Evolutionary conservation across 2,888 invertebrate genomes (phyloP).

Genomic region (Sisyra nigra): DNA sequence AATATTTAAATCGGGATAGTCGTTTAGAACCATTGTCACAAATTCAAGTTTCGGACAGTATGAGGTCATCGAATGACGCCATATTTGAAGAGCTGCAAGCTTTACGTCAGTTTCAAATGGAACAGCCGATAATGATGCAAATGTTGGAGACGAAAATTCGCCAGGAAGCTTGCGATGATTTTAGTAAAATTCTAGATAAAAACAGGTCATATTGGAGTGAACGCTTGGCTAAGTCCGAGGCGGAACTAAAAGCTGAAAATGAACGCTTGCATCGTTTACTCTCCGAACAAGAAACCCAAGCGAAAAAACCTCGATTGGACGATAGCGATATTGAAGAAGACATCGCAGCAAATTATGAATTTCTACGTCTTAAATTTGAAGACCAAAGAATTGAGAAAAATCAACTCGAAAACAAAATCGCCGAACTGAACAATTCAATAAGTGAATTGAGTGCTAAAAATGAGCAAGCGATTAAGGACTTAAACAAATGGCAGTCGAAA

Average conservation of each 20-base stretch:
- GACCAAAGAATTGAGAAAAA: neutral
- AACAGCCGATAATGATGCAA: neutral
- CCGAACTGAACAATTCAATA: neutral
- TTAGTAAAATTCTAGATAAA: neutral
- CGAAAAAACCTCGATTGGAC: neutral
- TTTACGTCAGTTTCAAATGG: neutral
- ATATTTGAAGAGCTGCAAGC: neutral
- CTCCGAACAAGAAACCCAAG: neutral
- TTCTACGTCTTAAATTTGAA: neutral
- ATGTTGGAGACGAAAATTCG: neutral
- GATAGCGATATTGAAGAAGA: constrained; percentile 3
- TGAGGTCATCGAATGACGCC: neutral
- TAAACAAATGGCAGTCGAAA: neutral
- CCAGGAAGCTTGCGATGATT: constrained; percentile 1
- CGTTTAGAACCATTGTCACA: neutral
- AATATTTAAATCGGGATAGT: neutral
- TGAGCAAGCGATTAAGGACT: neutral
- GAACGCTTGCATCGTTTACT: neutral
- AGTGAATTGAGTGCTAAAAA: neutral
- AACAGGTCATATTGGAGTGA: constrained; percentile 2
- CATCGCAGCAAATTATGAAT: constrained; percentile 1
- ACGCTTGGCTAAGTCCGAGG: constrained; percentile 1
- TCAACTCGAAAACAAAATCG: neutral
- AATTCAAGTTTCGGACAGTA: neutral
- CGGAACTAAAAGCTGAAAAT: neutral